Evolutionary conservation across 2,113 vertebrate genomes (phyloP).

Genomic region (Pycnonotus jocosus): DNA sequence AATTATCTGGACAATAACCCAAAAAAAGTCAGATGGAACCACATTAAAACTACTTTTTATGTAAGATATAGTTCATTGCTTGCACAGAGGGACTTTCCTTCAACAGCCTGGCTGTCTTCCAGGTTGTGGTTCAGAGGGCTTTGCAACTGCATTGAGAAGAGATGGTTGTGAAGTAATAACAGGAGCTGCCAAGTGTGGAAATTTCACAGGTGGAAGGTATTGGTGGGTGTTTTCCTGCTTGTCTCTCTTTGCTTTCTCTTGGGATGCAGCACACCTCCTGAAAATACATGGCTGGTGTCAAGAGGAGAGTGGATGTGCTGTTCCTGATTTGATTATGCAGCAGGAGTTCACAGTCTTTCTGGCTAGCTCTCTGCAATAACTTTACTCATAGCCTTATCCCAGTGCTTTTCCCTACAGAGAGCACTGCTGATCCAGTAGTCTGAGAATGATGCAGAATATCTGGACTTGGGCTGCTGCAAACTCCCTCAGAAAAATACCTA

Average conservation of each 20-base stretch:
- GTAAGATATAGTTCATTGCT: not conserved
- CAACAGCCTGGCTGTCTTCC: constrained; percentile 10
- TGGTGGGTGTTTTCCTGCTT: not conserved
- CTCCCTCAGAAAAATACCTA: not conserved
- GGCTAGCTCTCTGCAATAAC: not conserved
- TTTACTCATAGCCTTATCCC: not conserved
- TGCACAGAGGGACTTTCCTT: constrained; percentile 1
- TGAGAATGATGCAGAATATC: not conserved
- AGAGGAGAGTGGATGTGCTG: not conserved
- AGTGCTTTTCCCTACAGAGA: not conserved
- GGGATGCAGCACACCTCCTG: not conserved
- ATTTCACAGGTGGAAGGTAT: not conserved
- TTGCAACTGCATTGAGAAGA: constrained; percentile 36
- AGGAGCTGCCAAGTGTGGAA: not conserved
- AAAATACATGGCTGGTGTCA: not conserved
- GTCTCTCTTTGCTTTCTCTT: not conserved
- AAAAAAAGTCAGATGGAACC: not conserved
- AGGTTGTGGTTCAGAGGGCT: constrained; percentile 5
- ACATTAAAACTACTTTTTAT: not conserved
- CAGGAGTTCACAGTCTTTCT: not conserved
- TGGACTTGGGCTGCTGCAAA: not conserved
- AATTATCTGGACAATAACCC: constrained; percentile 26
- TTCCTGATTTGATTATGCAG: not conserved
- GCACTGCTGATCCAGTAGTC: not conserved
- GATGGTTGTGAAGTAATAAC: not conserved